Percentiles rank a stretch among this genome's conserved stretches.
These are phyloP conservation scores for Xenopus petersii DNA, from an alignment of 2,797 vertebrate genomes.

Conservation along the genomic window DNA sequence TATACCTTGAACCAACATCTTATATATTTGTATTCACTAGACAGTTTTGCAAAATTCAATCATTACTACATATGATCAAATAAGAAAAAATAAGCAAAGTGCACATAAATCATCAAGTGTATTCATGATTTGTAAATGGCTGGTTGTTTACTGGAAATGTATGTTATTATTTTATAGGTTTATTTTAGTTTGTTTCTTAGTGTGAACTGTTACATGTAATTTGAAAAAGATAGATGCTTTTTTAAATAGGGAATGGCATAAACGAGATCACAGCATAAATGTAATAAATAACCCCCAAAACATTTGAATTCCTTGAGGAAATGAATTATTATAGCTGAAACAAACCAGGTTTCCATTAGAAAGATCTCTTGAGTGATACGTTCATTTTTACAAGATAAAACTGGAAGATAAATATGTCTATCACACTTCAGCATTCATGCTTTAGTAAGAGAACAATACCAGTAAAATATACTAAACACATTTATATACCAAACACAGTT, in stretches of 20 bases:
- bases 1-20: constrained; percentile 26
- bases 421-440: too few species aligned
- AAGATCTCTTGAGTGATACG: too few species aligned
- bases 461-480: too few species aligned
- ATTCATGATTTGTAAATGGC: constrained; percentile 25
- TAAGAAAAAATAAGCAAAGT: constrained; percentile 35
- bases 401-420: too few species aligned
- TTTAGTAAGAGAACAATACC: too few species aligned
- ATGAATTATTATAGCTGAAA: not conserved
- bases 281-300: constrained; percentile 47
- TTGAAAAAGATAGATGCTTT: constrained; percentile 43
- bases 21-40: constrained; percentile 36
- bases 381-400: too few species aligned
- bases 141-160: constrained; percentile 38
- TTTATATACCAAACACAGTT: too few species aligned
- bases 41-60: constrained; percentile 32
- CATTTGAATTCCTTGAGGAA: constrained; percentile 41
- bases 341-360: too few species aligned
- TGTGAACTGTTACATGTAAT: constrained; percentile 44
- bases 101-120: constrained; percentile 41
- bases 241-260: constrained; percentile 38
- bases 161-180: constrained; percentile 40
- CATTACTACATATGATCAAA: constrained; percentile 32
- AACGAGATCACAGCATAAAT: constrained; percentile 47
- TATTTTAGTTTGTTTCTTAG: constrained; percentile 39